Conservation (phyloP, 2,113 vertebrate genomes). For the Neomonachus schauinslandi region DNA sequence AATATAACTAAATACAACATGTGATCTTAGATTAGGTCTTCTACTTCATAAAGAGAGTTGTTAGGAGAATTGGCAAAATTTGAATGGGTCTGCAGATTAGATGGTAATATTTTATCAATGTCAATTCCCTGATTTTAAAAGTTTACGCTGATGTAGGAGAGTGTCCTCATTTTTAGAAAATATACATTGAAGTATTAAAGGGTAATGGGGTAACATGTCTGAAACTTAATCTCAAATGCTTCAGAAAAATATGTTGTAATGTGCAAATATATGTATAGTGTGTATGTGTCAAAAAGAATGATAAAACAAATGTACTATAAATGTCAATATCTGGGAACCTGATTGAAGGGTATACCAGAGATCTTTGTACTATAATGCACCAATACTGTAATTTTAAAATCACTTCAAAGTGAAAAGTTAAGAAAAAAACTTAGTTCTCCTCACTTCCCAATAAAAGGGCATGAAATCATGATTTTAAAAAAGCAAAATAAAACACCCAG, state of each 20-base stretch:
- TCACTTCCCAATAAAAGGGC: background rate
- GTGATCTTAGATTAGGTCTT: background rate
- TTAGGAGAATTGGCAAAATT: background rate
- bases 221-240: slow-evolving; percentile 9
- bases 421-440: background rate
- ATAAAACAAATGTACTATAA: background rate
- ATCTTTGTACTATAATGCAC: background rate
- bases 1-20: background rate
- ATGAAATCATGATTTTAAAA: background rate
- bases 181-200: background rate
- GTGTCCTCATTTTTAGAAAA: background rate
- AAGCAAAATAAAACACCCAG: background rate
- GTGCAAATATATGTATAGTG: background rate
- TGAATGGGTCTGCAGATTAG: background rate
- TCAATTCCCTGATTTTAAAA: background rate
- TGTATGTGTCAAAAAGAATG: background rate
- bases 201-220: background rate
- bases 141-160: background rate
- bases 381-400: slow-evolving; percentile 18
- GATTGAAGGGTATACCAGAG: background rate
- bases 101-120: background rate
- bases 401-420: slow-evolving; percentile 11
- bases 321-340: background rate
- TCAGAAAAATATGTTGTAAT: background rate
- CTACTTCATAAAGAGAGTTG: background rate